These are phyloP conservation scores for Dioctria linearis DNA, from an alignment of 2,888 invertebrate species.

Conservation along the genomic window DNA sequence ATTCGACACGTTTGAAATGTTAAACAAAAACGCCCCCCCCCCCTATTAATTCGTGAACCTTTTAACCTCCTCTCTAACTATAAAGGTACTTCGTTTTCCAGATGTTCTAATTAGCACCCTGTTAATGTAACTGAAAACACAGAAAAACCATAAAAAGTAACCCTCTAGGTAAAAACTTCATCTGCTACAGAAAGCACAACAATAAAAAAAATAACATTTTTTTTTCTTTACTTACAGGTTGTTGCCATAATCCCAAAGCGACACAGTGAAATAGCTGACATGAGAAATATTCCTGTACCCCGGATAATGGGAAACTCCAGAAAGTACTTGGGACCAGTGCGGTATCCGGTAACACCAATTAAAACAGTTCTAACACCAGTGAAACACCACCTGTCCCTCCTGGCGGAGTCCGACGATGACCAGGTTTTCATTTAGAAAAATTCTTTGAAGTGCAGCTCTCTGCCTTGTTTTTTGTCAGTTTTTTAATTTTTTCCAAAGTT, in stretches of 20 bases:
- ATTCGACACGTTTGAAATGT: too few relatives aligned
- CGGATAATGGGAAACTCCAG: slow-evolving; percentile 76
- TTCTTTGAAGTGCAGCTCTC: not conserved
- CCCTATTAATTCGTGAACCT: too few relatives aligned
- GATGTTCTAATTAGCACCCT: too few relatives aligned
- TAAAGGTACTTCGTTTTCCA: too few relatives aligned
- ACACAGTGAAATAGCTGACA: slow-evolving; percentile 31
- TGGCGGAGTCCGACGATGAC: slow-evolving; percentile 74
- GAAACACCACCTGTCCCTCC: slow-evolving; percentile 57
- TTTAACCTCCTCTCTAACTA: too few relatives aligned
- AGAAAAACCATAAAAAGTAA: too few relatives aligned
- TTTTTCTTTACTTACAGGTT: slow-evolving; percentile 53
- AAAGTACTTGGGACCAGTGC: slow-evolving; percentile 76
- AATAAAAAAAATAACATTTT: too few relatives aligned
- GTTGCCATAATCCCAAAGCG: slow-evolving; percentile 60
- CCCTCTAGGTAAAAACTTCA: too few relatives aligned
- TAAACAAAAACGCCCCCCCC: too few relatives aligned
- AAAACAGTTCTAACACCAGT: slow-evolving; percentile 60
- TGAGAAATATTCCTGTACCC: slow-evolving; percentile 72
- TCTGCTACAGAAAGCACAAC: too few relatives aligned
- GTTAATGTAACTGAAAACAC: too few relatives aligned
- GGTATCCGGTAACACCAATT: slow-evolving; percentile 78
- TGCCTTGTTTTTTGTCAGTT: not conserved
- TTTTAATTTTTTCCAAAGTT: not conserved
- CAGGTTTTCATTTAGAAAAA: slow-evolving; percentile 76